These are phyloP conservation scores for Argyrosomus japonicus DNA, from an alignment of 2,113 vertebrate species.

Conservation along the genomic window DNA sequence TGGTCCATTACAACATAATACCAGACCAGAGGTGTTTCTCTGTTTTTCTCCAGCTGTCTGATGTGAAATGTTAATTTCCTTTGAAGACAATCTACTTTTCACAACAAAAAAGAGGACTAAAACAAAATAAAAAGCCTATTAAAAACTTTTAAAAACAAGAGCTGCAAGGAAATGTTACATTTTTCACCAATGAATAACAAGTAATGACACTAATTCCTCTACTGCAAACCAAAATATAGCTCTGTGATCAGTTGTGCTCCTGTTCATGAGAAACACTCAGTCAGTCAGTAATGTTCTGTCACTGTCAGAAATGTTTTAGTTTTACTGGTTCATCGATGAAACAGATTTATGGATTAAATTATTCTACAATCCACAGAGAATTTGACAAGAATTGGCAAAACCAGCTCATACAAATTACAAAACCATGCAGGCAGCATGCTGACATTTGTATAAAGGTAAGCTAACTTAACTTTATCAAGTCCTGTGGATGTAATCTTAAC, in stretches of 20 bases:
- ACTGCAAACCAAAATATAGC: not conserved
- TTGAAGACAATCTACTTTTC: not conserved
- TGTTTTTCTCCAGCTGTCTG: not conserved
- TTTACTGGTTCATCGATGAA: not conserved
- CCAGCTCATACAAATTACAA: not conserved
- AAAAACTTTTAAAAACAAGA: not conserved
- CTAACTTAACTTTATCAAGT: not conserved
- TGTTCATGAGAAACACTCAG: not conserved
- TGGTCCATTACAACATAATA: not conserved
- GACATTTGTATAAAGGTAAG: not conserved
- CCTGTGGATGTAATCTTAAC: not conserved
- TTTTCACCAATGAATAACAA: not conserved
- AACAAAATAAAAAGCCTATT: not conserved
- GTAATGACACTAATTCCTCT: too few relatives aligned
- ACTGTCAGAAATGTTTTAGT: not conserved
- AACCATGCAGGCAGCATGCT: not conserved
- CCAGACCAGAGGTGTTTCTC: not conserved
- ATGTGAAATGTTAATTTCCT: not conserved
- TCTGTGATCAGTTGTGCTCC: not conserved
- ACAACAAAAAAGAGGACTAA: too few relatives aligned
- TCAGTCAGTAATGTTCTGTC: not conserved
- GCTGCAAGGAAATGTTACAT: not conserved
- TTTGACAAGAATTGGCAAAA: not conserved
- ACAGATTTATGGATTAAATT: not conserved
- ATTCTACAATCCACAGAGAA: not conserved